Evolutionary conservation across 1,140 invertebrate genomes (phyloP), one percentile per base, ranked within the genome.

Genomic region (Calliopsis andreniformis): DNA sequence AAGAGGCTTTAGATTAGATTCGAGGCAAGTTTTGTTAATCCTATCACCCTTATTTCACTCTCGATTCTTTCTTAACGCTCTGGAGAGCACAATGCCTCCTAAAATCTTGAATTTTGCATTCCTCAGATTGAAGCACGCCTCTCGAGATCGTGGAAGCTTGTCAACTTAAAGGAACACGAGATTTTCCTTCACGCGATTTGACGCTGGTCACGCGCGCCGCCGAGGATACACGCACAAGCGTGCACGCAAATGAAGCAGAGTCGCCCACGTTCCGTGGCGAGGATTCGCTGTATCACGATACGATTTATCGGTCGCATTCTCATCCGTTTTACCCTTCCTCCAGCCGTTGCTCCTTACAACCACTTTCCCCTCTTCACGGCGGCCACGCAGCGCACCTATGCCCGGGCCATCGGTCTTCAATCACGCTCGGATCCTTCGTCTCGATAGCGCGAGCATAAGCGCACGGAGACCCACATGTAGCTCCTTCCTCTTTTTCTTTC

Each of bases 281-380:
- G 56, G 83, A 86, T 78, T 75, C 81, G 82, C 81, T 77, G 83
- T 84, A 87, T 88, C 85, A 86, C 78, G 86, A 86, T 88, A 88
- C 82, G 86, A 87, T 88, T 88, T 87, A 87, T 71, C 76, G 82
- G 78, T 82, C 81, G 83, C 85, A 63, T 69, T 80, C 75, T 80
- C 68, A 32, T 55, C 32, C 70, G 25, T 43, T 49, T 30, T 28
- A 59, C 55, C 63, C 64, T 62, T 70, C 72, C 82, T 84, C 82
- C 62, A 23, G 0, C 35, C 23, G 14, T 1, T 18, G 20, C 16
- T 12, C 16, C 39, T 58, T 42, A 30, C 39, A 20, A 39, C 45
- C 25, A 43, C 70, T 72, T 23, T 43, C 70, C 53, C 43, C 30
- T 55, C 59, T 61, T 3, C 39, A 6, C 45, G 10, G 16, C 45